A percentile compares a stretch with the other conserved stretches of the same genome.
phyloP scores from a whole-genome alignment of 2,113 vertebrate species.

The Prionailurus bengalensis region DNA sequence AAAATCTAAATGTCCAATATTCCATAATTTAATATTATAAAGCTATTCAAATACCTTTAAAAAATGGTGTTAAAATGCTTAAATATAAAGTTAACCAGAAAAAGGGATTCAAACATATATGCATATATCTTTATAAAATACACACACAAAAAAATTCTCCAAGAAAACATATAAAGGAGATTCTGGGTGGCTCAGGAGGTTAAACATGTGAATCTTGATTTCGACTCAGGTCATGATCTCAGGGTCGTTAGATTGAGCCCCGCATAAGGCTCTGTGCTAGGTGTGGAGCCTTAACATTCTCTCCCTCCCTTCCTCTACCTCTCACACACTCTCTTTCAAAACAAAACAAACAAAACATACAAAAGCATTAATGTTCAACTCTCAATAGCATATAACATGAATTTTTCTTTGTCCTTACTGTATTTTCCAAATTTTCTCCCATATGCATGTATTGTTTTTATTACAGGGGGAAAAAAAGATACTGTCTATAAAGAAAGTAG shows the following conservation, averaged over 20 bases:
- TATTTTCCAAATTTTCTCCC: conserved; percentile 49
- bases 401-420: conserved; percentile 25
- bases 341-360: background rate
- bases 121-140: conserved; percentile 44
- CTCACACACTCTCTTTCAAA: no score
- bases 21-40: background rate
- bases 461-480: background rate
- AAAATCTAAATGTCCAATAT: background rate
- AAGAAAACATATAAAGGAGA: background rate
- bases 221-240: no score
- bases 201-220: no score
- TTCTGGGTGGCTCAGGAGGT: no score
- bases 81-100: conserved; percentile 29
- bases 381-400: background rate
- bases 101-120: background rate
- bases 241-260: no score
- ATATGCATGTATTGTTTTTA: background rate
- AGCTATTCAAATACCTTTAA: background rate
- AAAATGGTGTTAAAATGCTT: background rate
- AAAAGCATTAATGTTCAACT: background rate
- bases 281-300: no score
- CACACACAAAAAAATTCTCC: background rate
- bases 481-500: background rate
- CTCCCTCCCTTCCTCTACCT: no score
- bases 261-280: no score